Conservation (phyloP, 2,888 invertebrate species). For the Sminthurinus aureus region DNA sequence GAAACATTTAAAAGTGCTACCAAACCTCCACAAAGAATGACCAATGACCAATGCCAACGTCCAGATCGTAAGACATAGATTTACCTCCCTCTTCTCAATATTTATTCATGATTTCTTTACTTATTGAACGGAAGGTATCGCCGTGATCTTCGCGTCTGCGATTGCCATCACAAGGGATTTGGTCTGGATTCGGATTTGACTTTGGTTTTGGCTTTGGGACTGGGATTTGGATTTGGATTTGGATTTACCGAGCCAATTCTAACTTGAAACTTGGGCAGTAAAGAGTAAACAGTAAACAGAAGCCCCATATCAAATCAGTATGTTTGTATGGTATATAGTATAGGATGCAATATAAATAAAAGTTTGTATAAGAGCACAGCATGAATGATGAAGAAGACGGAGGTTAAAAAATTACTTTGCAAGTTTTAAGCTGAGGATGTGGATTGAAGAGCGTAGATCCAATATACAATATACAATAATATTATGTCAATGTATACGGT, state of each 20-base stretch:
- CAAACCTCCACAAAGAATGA: conserved; percentile 18
- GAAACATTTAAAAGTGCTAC: conserved; percentile 26
- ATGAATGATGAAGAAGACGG: conserved; percentile 6
- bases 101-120: conserved; percentile 36
- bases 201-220: too few relatives aligned
- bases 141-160: neutral
- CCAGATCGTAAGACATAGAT: conserved; percentile 37
- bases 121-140: conserved; percentile 30
- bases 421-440: neutral
- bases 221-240: too few relatives aligned
- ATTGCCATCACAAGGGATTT: neutral
- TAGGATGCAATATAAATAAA: too few relatives aligned
- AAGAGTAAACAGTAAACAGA: neutral
- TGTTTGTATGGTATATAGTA: too few relatives aligned
- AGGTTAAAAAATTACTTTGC: conserved; percentile 30
- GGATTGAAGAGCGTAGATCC: neutral
- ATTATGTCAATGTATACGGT: too few relatives aligned
- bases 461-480: too few relatives aligned
- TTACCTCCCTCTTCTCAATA: conserved; percentile 37
- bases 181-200: too few relatives aligned
- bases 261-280: too few relatives aligned
- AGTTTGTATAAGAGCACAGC: neutral
- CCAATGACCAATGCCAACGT: too few relatives aligned
- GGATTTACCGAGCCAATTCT: neutral
- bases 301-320: neutral